These are phyloP conservation scores for Desmodus rotundus DNA, from an alignment of 2,113 vertebrate genomes.

Conservation along the genomic window DNA sequence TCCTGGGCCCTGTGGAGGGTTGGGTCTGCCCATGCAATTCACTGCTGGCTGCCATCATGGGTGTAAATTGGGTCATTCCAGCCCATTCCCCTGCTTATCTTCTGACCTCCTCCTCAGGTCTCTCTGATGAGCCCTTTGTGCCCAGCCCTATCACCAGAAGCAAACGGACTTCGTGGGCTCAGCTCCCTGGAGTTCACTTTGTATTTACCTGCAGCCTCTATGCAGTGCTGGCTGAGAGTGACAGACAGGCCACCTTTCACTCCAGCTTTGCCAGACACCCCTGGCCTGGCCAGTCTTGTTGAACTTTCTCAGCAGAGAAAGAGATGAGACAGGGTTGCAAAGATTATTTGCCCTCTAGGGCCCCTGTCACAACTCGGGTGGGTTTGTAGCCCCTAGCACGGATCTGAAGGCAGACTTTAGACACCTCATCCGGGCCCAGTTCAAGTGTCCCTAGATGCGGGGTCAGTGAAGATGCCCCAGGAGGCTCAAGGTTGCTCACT, in stretches of 20 bases:
- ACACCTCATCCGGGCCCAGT: not conserved
- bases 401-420: not conserved
- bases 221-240: rapidly evolving
- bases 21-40: rapidly evolving
- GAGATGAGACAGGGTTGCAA: not conserved
- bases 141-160: not conserved
- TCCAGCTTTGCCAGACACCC: not conserved
- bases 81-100: not conserved
- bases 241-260: rapidly evolving
- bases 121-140: not conserved
- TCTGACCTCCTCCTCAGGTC: too few relatives aligned
- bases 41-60: rapidly evolving
- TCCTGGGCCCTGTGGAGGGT: not conserved
- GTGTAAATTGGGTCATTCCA: not conserved
- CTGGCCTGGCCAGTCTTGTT: not conserved
- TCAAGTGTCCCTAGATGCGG: too few relatives aligned
- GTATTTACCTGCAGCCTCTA: not conserved
- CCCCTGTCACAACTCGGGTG: not conserved
- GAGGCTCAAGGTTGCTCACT: not conserved
- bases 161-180: not conserved
- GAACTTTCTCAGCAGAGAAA: not conserved
- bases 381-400: too few relatives aligned
- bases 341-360: not conserved
- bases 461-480: rapidly evolving
- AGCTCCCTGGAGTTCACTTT: too few relatives aligned